phyloP scores from a whole-genome alignment of 64 coral and sea anemone genomes.

The Stichodactyla helianthus region DNA sequence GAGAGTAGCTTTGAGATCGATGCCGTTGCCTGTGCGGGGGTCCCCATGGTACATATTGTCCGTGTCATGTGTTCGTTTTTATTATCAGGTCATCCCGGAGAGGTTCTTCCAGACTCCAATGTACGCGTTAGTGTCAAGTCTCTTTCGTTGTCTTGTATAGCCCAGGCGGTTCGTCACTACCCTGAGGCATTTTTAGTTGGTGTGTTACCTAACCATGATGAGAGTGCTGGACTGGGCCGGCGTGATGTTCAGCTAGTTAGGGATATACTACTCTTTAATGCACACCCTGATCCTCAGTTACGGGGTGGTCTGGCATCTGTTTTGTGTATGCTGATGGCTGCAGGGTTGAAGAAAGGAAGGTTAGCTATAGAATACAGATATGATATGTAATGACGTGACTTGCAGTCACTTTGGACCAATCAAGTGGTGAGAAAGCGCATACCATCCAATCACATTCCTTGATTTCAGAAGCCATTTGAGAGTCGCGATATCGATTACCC shows the following conservation, averaged over 20 bases:
- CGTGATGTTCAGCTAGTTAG: slow-evolving; percentile 62
- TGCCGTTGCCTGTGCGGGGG: slow-evolving; percentile 72
- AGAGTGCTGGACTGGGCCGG: slow-evolving; percentile 18
- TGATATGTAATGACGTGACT: too few species aligned
- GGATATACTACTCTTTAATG: slow-evolving; percentile 81
- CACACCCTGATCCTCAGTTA: slow-evolving; percentile 84
- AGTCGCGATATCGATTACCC: too few species aligned
- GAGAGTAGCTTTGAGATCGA: slow-evolving; percentile 92
- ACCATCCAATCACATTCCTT: too few species aligned
- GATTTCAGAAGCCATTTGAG: too few species aligned
- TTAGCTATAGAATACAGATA: not conserved
- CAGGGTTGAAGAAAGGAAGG: slow-evolving; percentile 77
- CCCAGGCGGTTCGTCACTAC: slow-evolving; percentile 52
- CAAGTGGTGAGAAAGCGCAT: too few species aligned
- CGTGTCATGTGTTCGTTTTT: slow-evolving; percentile 94
- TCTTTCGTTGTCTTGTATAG: slow-evolving; percentile 70
- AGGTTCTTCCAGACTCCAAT: slow-evolving; percentile 78
- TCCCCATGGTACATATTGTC: slow-evolving; percentile 88
- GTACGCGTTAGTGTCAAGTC: slow-evolving; percentile 98
- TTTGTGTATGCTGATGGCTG: slow-evolving; percentile 64
- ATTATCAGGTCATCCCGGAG: slow-evolving; percentile 75
- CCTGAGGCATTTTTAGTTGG: slow-evolving; percentile 87
- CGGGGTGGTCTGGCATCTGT: slow-evolving; percentile 76
- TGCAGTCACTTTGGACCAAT: too few species aligned
- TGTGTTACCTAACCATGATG: slow-evolving; percentile 52